Conservation (phyloP, 2,797 vertebrate genomes). For the Lutra lutra region DNA sequence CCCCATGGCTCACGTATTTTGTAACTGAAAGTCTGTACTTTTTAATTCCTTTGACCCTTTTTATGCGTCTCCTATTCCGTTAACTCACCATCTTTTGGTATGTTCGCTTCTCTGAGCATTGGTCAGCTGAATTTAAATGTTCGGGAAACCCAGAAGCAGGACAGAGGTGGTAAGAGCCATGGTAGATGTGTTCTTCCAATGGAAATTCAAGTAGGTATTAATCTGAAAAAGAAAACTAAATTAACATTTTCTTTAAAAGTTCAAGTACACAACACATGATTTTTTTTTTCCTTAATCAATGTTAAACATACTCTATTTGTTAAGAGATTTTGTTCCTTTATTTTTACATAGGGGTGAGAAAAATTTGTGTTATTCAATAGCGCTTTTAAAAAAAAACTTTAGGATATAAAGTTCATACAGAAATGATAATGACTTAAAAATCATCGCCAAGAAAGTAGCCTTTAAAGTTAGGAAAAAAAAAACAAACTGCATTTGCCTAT, state of each 20-base stretch:
- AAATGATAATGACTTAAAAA: not conserved
- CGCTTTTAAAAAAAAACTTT: not conserved
- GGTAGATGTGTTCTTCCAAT: not conserved
- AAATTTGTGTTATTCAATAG: not conserved
- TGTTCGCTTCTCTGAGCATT: not conserved
- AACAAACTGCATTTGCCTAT: not conserved
- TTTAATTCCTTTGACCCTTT: not conserved
- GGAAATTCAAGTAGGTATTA: not conserved
- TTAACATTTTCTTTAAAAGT: not conserved
- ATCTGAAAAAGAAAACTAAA: not conserved
- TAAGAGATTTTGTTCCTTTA: not conserved
- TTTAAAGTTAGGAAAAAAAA: not conserved
- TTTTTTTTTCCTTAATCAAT: not conserved
- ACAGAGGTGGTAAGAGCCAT: not conserved
- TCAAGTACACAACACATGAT: not conserved
- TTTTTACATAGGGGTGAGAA: not conserved
- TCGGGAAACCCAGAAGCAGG: not conserved
- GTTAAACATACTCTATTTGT: not conserved
- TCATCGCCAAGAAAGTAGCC: not conserved
- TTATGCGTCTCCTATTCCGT: not conserved
- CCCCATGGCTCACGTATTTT: not conserved
- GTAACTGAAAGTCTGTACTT: not conserved
- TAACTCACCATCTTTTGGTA: not conserved
- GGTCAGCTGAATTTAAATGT: constrained; percentile 51
- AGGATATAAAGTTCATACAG: not conserved